Percentiles rank a stretch among this genome's conserved stretches.
Conservation (phyloP, 2,113 vertebrate genomes). For the Ia io region DNA sequence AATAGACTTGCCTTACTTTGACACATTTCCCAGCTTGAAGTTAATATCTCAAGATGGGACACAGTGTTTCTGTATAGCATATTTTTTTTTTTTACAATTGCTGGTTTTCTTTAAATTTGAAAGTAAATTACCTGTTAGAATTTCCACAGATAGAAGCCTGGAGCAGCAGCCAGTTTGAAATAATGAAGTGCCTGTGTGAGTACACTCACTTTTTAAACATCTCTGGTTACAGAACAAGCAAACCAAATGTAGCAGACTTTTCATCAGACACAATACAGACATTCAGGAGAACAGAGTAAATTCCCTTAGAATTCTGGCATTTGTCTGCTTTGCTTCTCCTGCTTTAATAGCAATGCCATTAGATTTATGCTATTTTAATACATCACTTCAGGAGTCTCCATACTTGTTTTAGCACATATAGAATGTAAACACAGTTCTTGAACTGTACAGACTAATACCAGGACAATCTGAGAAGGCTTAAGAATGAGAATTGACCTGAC, state of each 20-base stretch:
- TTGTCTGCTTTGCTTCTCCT: background rate
- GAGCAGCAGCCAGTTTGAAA: slow-evolving; percentile 37
- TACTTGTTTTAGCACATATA: background rate
- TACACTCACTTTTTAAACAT: slow-evolving; percentile 38
- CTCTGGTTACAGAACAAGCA: slow-evolving; percentile 23
- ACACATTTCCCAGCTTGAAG: slow-evolving; percentile 24
- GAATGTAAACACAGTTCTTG: background rate
- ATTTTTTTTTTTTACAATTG: background rate
- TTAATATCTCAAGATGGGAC: slow-evolving; percentile 50
- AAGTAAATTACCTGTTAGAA: slow-evolving; percentile 57
- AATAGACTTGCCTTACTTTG: slow-evolving; percentile 23
- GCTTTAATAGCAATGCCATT: background rate
- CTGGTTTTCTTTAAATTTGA: slow-evolving; percentile 47
- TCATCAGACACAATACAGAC: slow-evolving; percentile 15
- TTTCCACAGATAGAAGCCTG: slow-evolving; percentile 31
- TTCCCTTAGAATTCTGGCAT: background rate
- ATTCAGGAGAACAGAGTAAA: background rate
- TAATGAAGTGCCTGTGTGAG: slow-evolving; percentile 13
- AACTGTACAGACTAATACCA: background rate
- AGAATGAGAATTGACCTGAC: background rate
- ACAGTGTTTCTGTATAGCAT: background rate
- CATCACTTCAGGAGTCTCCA: background rate
- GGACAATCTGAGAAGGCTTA: background rate
- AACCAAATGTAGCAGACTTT: background rate
- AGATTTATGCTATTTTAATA: background rate